phyloP scores from a whole-genome alignment of 2,888 invertebrate genomes.

The Eupithecia insigniata region DNA sequence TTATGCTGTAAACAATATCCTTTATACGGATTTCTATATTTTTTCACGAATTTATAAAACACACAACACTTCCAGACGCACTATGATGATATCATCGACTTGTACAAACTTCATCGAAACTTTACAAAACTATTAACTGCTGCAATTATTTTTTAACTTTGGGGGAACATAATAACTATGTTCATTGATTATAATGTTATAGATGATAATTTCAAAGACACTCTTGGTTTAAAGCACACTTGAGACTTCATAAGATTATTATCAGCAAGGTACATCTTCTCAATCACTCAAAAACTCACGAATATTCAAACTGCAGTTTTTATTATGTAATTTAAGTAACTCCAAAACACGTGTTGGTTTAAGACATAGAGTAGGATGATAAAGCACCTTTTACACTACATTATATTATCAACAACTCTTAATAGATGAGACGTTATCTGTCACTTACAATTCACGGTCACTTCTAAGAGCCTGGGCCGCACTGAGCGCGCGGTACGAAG shows the following conservation, averaged over 20 bases:
- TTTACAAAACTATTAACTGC: background rate
- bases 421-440: background rate
- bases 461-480: conserved; percentile 22
- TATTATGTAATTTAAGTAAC: background rate
- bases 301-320: background rate
- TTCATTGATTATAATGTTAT: background rate
- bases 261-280: background rate
- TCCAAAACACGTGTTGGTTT: background rate
- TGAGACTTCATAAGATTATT: background rate
- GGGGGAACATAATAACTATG: too few species aligned
- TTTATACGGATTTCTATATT: background rate
- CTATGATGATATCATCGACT: background rate
- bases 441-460: conserved; percentile 36
- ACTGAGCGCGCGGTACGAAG: conserved; percentile 70
- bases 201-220: background rate
- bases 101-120: background rate
- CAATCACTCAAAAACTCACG: background rate
- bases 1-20: background rate
- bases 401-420: background rate
- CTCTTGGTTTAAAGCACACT: background rate
- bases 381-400: background rate
- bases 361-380: background rate
- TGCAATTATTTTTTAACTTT: background rate
- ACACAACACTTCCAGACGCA: background rate
- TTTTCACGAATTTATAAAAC: background rate